A percentile compares a stretch with the other conserved stretches of the same genome.
These are phyloP conservation scores for Coleophora flavipennella DNA, from an alignment of 2,888 invertebrate species.

Conservation along the genomic window DNA sequence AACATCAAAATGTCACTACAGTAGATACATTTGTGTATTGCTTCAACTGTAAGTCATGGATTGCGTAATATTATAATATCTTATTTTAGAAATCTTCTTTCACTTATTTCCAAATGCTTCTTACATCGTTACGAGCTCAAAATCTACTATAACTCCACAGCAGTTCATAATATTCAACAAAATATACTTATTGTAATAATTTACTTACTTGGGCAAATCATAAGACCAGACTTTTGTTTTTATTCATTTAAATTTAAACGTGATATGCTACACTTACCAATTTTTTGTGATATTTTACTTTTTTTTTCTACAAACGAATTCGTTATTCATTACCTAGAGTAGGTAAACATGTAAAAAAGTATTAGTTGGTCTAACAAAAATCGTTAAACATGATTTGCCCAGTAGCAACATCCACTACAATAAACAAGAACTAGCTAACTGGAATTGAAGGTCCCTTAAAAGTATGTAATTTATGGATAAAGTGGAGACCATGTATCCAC, in stretches of 20 bases:
- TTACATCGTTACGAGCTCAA: slow-evolving; percentile 59
- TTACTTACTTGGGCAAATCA: slow-evolving; percentile 54
- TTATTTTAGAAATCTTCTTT: slow-evolving; percentile 54
- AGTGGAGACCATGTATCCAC: slow-evolving; percentile 62
- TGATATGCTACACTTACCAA: slow-evolving; percentile 61
- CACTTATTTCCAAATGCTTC: slow-evolving; percentile 71
- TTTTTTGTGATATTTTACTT: slow-evolving; percentile 55
- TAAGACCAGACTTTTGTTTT: slow-evolving; percentile 40
- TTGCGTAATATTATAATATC: slow-evolving; percentile 27
- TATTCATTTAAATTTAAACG: slow-evolving; percentile 32
- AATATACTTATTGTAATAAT: slow-evolving; percentile 56
- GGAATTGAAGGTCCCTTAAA: slow-evolving; percentile 73
- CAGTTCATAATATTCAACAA: slow-evolving; percentile 61
- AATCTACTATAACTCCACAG: slow-evolving; percentile 50
- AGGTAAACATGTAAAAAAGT: slow-evolving; percentile 62
- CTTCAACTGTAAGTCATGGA: slow-evolving; percentile 49
- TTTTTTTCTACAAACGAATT: slow-evolving; percentile 55
- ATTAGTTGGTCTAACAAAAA: slow-evolving; percentile 67
- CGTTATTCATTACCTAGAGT: slow-evolving; percentile 50
- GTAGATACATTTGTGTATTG: slow-evolving; percentile 54
- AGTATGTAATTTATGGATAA: slow-evolving; percentile 62
- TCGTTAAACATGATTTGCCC: slow-evolving; percentile 53
- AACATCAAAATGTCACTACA: slow-evolving; percentile 55
- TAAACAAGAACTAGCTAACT: slow-evolving; percentile 69
- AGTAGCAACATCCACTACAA: slow-evolving; percentile 61